These are phyloP conservation scores for Pardosa pseudoannulata DNA, from an alignment of 2,888 invertebrate species.

Conservation along the genomic window DNA sequence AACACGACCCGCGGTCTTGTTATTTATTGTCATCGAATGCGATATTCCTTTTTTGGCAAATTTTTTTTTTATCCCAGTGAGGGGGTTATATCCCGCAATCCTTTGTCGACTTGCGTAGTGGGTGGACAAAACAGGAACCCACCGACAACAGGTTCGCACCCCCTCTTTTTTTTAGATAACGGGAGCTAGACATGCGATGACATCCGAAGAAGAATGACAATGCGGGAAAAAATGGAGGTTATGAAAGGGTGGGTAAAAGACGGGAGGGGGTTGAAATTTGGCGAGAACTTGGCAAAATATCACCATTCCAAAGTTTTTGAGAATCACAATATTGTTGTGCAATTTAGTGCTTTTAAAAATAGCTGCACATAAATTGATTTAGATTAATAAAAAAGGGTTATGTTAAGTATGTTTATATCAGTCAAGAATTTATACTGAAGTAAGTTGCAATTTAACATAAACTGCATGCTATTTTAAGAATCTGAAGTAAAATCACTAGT, in stretches of 20 bases:
- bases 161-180: background rate
- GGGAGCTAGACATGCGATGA: slow-evolving; percentile 56
- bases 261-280: slow-evolving; percentile 25
- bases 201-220: slow-evolving; percentile 43
- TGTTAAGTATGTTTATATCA: no score
- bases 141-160: slow-evolving; percentile 52
- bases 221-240: slow-evolving; percentile 15
- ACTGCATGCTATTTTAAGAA: no score
- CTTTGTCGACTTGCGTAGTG: slow-evolving; percentile 57
- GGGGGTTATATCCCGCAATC: slow-evolving; percentile 46
- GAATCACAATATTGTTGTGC: no score
- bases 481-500: no score
- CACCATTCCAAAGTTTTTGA: no score
- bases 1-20: slow-evolving; percentile 52
- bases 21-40: slow-evolving; percentile 62
- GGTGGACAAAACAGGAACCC: slow-evolving; percentile 67
- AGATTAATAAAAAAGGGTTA: no score
- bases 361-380: no score
- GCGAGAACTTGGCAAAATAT: slow-evolving; percentile 5
- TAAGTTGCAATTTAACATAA: no score
- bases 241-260: slow-evolving; percentile 31
- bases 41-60: slow-evolving; percentile 38
- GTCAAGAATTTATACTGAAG: no score
- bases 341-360: no score
- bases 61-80: slow-evolving; percentile 61